Evolutionary conservation across 2,113 vertebrate species (phyloP).

Genomic region (Carlito syrichta): DNA sequence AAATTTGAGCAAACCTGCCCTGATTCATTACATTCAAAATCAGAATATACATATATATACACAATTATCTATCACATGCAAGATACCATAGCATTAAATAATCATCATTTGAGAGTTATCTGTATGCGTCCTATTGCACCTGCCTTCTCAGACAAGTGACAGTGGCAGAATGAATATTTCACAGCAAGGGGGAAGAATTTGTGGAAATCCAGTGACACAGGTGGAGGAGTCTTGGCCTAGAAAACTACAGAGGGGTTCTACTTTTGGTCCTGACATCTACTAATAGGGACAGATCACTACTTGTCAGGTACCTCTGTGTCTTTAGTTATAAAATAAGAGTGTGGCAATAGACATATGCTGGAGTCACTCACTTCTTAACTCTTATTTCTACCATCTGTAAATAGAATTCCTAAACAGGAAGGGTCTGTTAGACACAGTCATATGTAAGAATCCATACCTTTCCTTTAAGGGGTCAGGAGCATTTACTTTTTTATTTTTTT

Average conservation of each 20-base stretch:
- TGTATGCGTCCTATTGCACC: background rate
- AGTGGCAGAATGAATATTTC: background rate
- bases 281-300: background rate
- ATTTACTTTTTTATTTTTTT: background rate
- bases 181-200: background rate
- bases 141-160: background rate
- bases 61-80: background rate
- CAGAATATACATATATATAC: background rate
- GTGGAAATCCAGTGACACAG: background rate
- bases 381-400: background rate
- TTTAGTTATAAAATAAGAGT: background rate
- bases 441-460: background rate
- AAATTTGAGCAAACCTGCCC: constrained; percentile 46
- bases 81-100: background rate
- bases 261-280: background rate
- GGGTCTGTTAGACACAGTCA: background rate
- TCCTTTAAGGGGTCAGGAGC: background rate
- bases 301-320: background rate
- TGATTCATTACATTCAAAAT: background rate
- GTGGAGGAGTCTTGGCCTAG: background rate
- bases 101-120: background rate
- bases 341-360: background rate
- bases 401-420: background rate
- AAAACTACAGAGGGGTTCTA: background rate
- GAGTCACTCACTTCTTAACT: background rate